Base-by-base conservation (phyloP, 2,113 vertebrate species). In the Ailurus styani region DNA sequence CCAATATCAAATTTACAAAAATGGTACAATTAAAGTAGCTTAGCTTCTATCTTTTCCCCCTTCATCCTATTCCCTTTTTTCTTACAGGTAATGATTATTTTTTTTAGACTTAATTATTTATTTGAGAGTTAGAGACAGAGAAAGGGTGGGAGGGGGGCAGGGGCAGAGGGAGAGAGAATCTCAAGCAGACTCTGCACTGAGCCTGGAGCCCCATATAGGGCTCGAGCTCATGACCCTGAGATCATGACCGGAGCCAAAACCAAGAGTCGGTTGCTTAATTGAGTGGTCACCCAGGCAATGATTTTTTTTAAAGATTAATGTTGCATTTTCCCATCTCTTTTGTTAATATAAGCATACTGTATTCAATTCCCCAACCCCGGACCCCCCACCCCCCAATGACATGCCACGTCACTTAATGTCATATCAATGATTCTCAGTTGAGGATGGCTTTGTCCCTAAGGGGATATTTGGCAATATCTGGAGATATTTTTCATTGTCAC, bases 1-100 rank as follows among this genome's bases (percentile, higher is more conserved):
- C 34, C 8, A 84, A 78, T 52, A 29, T 78, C 23, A 94, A 89
- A 21, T 81, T 85, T 50, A 90, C 34, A 50, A 91, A 90, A 95
- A 83, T 10, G 14, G 34, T 83, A 60, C 55, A 50, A 50, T 84
- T 20, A 62, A 92, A 92, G 42, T 77, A 93, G 31, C 73, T 72
- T 54, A 70, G 62, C 27, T 86, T 89, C 37, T 27, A 6, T 82
- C n/a, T 9, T 17, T 40, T 52, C 42, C 57, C 6, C 20, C 23
- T 81, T 57, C 13, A 52, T 34, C 8, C 10, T 85, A 86, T 86
- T 77, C 37, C 0, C 6, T 85, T 25, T 91, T 29, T 54, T 85
- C 2, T 31, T 52, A 54, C 0, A 79, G 45, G n/a, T 72, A 92
- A 89, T 9, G 17, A 17, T 64, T 17, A n/a, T 66, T 66, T 21